phyloP scores from a whole-genome alignment of 1,140 invertebrate species.

The Holcopasites calliopsidis region DNA sequence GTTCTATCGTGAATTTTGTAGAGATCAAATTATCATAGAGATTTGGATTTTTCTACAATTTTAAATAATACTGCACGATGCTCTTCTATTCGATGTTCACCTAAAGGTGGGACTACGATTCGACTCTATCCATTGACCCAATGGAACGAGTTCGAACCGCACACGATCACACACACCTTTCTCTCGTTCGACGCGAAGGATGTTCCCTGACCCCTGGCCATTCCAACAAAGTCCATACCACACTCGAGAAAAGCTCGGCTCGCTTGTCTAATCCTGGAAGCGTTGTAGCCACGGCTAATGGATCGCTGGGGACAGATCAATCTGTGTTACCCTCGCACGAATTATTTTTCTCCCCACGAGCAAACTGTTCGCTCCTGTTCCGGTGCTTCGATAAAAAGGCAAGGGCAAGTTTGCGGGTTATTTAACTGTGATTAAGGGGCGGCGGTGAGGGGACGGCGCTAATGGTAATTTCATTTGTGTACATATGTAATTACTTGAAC shows the following conservation, averaged over 20 bases:
- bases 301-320: conserved; percentile 58
- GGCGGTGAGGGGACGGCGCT: neutral
- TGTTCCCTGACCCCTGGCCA: conserved; percentile 2
- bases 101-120: too few species aligned
- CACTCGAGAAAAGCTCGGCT: neutral
- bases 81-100: too few species aligned
- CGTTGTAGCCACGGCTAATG: conserved; percentile 57
- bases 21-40: too few species aligned
- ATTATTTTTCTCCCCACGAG: conserved; percentile 50
- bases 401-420: neutral
- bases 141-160: conserved; percentile 28
- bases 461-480: too few species aligned
- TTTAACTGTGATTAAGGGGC: too few species aligned
- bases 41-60: too few species aligned
- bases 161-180: conserved; percentile 12
- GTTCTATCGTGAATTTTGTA: too few species aligned
- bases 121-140: conserved; percentile 29
- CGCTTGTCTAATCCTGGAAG: conserved; percentile 54
- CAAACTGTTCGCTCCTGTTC: neutral
- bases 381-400: neutral
- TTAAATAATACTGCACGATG: too few species aligned
- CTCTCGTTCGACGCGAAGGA: neutral
- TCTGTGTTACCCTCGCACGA: conserved; percentile 55
- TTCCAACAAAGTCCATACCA: neutral
- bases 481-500: too few species aligned